These are phyloP conservation scores for Calidris pygmaea DNA, from an alignment of 2,113 vertebrate genomes.

Conservation along the genomic window DNA sequence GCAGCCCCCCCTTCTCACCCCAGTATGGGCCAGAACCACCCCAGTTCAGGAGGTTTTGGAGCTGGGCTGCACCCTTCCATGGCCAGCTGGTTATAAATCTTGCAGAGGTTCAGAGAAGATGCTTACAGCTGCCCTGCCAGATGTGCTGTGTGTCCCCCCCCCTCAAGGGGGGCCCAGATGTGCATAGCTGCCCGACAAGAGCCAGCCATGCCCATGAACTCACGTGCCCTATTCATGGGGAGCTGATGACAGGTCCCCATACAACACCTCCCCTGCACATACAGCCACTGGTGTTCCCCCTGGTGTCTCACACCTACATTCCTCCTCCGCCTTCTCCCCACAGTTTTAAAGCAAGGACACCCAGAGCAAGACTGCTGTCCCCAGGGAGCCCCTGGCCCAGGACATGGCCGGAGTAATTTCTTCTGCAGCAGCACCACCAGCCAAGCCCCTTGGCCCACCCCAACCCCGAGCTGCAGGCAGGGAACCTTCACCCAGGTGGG, in stretches of 20 bases:
- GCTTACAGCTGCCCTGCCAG: neutral
- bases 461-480: neutral
- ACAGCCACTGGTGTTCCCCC: neutral
- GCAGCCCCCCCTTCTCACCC: neutral
- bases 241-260: neutral
- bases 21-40: neutral
- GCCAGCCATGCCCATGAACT: neutral
- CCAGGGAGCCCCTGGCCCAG: neutral
- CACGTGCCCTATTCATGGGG: accelerated
- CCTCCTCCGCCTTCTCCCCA: neutral
- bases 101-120: neutral
- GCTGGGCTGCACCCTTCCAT: neutral
- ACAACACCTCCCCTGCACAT: neutral
- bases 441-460: neutral
- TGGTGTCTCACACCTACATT: neutral
- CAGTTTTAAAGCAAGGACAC: neutral
- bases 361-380: no score
- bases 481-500: neutral
- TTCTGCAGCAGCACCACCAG: neutral
- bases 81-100: neutral
- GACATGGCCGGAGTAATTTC: neutral
- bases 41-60: neutral
- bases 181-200: neutral
- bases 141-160: neutral
- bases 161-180: neutral